A percentile compares a stretch with the other conserved stretches of the same genome.
Conservation (phyloP, 1,140 invertebrate species). For the Harpegnathos saltator region DNA sequence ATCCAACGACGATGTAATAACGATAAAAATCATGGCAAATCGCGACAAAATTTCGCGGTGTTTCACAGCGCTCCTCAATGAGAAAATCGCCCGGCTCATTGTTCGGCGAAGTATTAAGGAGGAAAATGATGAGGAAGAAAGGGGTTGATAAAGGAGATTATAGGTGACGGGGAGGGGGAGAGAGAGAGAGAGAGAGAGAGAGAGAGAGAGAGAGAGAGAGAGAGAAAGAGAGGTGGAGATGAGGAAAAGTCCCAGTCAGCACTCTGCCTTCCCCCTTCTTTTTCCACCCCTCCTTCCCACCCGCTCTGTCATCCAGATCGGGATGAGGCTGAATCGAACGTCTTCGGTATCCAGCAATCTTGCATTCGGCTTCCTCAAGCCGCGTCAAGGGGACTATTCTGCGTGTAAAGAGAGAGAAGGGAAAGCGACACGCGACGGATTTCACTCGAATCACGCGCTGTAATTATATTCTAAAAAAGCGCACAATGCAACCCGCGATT, state of each 20-base stretch:
- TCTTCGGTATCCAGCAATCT: constrained; percentile 44
- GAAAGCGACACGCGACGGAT: background rate
- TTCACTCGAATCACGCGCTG: background rate
- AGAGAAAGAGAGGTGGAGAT: constrained; percentile 5
- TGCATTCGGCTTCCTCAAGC: background rate
- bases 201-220: too few relatives aligned
- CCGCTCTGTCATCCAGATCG: background rate
- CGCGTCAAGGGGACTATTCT: background rate
- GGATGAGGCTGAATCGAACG: constrained; percentile 64
- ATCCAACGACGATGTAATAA: too few relatives aligned
- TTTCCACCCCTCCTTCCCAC: background rate
- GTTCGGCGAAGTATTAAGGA: constrained; percentile 35
- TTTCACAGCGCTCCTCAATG: constrained; percentile 3
- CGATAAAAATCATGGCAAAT: too few relatives aligned
- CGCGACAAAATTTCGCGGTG: background rate
- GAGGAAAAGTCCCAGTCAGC: constrained; percentile 53
- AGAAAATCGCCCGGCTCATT: constrained; percentile 56
- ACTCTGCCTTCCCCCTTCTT: constrained; percentile 9
- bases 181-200: too few relatives aligned
- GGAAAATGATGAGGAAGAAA: constrained; percentile 60
- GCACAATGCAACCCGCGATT: too few relatives aligned
- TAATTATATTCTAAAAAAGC: too few relatives aligned
- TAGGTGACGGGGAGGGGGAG: constrained; percentile 39
- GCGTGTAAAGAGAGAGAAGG: background rate
- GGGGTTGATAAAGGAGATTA: constrained; percentile 68